Evolutionary conservation across 1,140 invertebrate species (phyloP).

Genomic region (Venustaconcha ellipsiformis): DNA sequence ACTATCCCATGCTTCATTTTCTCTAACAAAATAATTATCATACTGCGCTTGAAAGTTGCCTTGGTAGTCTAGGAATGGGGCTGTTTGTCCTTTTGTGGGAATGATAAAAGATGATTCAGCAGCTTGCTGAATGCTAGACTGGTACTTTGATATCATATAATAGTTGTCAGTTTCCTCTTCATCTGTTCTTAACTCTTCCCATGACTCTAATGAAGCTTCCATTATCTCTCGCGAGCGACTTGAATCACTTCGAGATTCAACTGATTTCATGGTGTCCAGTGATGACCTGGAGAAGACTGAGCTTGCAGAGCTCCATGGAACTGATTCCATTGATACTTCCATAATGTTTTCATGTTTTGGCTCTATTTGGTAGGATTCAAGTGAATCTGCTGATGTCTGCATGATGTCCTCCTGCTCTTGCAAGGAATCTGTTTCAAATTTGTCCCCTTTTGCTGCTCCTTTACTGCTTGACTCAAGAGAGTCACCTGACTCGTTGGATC

Average conservation of each 20-base stretch:
- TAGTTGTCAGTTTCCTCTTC: constrained; percentile 27
- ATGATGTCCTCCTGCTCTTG: constrained; percentile 67
- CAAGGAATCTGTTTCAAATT: constrained; percentile 67
- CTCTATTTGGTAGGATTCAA: constrained; percentile 48
- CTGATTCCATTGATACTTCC: constrained; percentile 59
- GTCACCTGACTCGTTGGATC: constrained; percentile 52
- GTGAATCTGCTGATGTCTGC: constrained; percentile 60
- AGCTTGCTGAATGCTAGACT: constrained; percentile 27
- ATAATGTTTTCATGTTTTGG: constrained; percentile 50
- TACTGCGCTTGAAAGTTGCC: constrained; percentile 38
- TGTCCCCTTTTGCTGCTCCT: constrained; percentile 27
- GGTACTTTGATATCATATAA: constrained; percentile 32
- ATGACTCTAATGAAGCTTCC: constrained; percentile 63
- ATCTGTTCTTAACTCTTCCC: constrained; percentile 37
- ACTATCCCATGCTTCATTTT: too few species aligned
- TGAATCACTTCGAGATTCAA: constrained; percentile 45
- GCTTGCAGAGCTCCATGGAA: constrained; percentile 48
- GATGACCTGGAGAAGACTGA: constrained; percentile 56
- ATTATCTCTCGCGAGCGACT: constrained; percentile 54
- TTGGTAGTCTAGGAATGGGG: constrained; percentile 50
- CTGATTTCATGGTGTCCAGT: constrained; percentile 49
- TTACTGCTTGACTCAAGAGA: constrained; percentile 72
- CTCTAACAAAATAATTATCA: constrained; percentile 2
- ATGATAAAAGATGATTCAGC: constrained; percentile 18
- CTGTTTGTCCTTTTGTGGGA: constrained; percentile 24